Conservation (phyloP, 2,113 vertebrate species). For the Ictidomys tridecemlineatus region DNA sequence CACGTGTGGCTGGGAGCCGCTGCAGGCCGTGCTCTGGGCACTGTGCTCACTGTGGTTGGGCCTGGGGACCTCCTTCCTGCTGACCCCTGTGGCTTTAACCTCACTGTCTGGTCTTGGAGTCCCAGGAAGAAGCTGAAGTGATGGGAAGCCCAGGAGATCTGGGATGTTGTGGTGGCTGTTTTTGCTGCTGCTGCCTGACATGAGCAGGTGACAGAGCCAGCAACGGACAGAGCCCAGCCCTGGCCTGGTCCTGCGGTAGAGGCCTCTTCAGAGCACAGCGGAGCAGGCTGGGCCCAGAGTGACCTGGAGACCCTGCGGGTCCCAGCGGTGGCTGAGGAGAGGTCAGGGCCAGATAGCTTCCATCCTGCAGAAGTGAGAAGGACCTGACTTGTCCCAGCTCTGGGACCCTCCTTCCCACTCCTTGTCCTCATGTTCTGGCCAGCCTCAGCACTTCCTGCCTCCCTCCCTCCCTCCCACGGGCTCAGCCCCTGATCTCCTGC, state of each 20-base stretch:
- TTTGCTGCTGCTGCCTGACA: neutral
- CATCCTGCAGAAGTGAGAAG: neutral
- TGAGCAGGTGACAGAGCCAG: accelerated
- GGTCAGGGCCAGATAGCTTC: accelerated
- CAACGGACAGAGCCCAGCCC: neutral
- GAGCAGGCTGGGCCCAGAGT: accelerated
- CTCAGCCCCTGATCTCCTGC: neutral
- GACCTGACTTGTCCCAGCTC: too few species aligned
- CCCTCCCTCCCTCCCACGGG: neutral
- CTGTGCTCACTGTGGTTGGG: accelerated
- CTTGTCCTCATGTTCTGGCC: neutral
- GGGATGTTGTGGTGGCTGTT: accelerated
- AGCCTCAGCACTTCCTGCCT: too few species aligned
- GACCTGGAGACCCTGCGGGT: too few species aligned
- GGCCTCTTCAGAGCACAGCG: accelerated
- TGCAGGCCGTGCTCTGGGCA: accelerated
- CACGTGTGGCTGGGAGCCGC: accelerated
- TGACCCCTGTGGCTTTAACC: neutral
- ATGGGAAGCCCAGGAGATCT: neutral
- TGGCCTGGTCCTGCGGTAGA: neutral
- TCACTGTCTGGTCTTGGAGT: neutral
- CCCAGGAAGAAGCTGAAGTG: neutral
- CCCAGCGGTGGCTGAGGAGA: neutral
- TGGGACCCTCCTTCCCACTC: accelerated
- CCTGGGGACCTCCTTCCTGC: neutral